Evolutionary conservation across 2,113 vertebrate genomes (phyloP).

Genomic region (Phainopepla nitens): DNA sequence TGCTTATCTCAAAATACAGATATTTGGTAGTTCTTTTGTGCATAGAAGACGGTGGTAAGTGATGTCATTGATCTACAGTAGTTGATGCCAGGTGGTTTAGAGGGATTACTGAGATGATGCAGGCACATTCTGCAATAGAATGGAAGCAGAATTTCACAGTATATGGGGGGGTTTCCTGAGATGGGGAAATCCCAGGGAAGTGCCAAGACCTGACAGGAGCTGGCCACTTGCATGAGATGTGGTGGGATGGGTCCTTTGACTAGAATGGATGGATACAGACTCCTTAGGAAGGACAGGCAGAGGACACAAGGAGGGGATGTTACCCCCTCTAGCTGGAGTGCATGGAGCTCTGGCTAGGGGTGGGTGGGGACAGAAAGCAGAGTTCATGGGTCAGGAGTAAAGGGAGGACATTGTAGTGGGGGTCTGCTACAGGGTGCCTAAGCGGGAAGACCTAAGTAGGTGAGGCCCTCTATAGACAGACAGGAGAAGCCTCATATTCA

Average conservation of each 20-base stretch:
- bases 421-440: background rate
- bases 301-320: background rate
- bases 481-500: background rate
- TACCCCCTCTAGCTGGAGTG: background rate
- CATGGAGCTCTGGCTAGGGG: background rate
- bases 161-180: rapidly evolving
- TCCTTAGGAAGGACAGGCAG: background rate
- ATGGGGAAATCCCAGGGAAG: background rate
- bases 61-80: background rate
- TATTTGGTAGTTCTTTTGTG: background rate
- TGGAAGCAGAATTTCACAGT: background rate
- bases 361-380: background rate
- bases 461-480: background rate
- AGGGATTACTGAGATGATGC: background rate
- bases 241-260: background rate
- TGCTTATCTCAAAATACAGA: background rate
- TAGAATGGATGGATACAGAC: background rate
- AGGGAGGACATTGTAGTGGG: background rate
- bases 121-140: background rate
- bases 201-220: background rate
- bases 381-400: background rate
- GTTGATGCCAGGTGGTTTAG: background rate
- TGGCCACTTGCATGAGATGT: background rate
- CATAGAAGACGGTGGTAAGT: background rate
- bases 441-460: background rate